Percentiles rank a stretch among this genome's conserved stretches.
These are phyloP conservation scores for Macrochelys suwanniensis DNA, from an alignment of 2,797 vertebrate genomes.

Conservation along the genomic window DNA sequence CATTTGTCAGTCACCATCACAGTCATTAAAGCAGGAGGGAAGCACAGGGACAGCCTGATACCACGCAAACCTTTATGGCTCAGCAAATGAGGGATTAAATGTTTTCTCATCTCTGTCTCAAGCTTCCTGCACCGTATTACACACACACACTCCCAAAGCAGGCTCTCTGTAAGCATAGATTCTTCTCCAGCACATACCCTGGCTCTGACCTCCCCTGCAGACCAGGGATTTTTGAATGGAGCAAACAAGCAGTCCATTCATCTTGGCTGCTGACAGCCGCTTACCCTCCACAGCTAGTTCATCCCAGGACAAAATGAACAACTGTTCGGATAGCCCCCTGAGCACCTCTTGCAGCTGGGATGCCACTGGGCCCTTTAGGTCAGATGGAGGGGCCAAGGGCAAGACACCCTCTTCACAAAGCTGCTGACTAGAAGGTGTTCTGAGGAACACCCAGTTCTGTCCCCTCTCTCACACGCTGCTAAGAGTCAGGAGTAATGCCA, in stretches of 20 bases:
- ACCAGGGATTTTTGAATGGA: constrained; percentile 38
- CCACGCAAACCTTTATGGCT: constrained; percentile 41
- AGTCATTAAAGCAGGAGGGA: constrained; percentile 43
- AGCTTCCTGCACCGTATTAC: not conserved
- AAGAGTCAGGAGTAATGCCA: not conserved
- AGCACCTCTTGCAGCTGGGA: not conserved
- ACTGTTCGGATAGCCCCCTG: not conserved
- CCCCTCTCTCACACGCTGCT: not conserved
- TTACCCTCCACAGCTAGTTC: not conserved
- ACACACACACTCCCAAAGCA: not conserved
- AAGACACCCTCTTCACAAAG: not conserved
- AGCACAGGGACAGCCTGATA: constrained; percentile 33
- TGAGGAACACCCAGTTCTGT: not conserved
- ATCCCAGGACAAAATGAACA: not conserved
- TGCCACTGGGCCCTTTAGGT: not conserved
- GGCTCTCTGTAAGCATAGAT: not conserved
- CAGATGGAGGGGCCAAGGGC: not conserved
- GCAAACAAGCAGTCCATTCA: constrained; percentile 26
- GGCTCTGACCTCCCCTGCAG: constrained; percentile 24
- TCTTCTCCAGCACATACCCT: not conserved
- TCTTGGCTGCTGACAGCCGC: constrained; percentile 6
- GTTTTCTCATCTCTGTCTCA: not conserved
- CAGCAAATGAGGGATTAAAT: constrained; percentile 51
- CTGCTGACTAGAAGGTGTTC: not conserved
- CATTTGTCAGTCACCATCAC: constrained; percentile 56